Base-by-base conservation (phyloP, 2,888 invertebrate genomes). In the Lepidonotus clava region DNA sequence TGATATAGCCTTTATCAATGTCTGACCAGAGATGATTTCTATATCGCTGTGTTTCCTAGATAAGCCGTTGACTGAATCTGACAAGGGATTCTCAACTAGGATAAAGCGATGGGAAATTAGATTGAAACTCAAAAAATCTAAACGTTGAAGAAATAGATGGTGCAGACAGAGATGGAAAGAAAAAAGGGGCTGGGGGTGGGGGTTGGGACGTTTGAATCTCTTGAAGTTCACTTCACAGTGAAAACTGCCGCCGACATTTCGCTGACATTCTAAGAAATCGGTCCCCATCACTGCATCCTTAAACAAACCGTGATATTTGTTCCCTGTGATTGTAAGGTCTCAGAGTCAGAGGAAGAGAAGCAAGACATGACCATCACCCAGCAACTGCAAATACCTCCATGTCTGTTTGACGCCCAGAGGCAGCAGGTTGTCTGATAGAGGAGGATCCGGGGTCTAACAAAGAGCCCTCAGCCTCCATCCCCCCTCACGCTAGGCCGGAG, bases 1-100 rank as follows among this genome's bases (percentile, higher is more conserved):
- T 61, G 61, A 28, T 61, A 61, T 61, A 11, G 61, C 61, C 28
- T 53, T 61, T 61, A 61, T 61, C 61, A 32, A 61, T 32, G 28
- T 24, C 11, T 11, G 61, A 2, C 61, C 61, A 61, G 61, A 28
- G 28, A 61, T 61, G 61, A 61, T 28, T 61, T 61, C 61, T 61
- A 61, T 61, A 61, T 61, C 61, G 61, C 61, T 61, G 61, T 61
- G 61, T 61, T 61, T 61, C 5, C 61, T 28, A 61, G 61, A 61
- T 61, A 61, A 61, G 61, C 61, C 2, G 21, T 61, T n/a, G 61
- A 61, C 61, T 11, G 24, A 61, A 28, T 28, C 5, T 32, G 6
- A 53, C 18, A 28, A 11, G 61, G 61, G 24, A 61, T 24, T n/a
- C n/a, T n/a, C n/a, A n/a, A n/a, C 61, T 61, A 2, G 28, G 8